phyloP scores from a whole-genome alignment of 2,888 invertebrate species.

The Lasioglossum pauxillum region DNA sequence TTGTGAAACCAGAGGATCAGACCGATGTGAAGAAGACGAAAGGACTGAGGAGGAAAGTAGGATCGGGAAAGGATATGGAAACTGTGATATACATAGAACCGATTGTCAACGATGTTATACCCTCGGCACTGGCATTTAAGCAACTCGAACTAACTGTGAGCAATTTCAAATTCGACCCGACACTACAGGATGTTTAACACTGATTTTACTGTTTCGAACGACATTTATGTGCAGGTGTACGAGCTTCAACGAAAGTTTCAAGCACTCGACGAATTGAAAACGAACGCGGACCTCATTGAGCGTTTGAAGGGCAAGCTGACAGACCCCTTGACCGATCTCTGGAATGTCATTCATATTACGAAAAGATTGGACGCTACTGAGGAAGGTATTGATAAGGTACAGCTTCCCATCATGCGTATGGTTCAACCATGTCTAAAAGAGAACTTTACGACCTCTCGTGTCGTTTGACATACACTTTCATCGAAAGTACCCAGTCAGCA shows the following conservation, averaged over 20 bases:
- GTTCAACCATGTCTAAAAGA: too few species aligned
- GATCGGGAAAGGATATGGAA: constrained; percentile 49
- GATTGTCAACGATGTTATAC: constrained; percentile 65
- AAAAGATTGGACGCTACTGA: constrained; percentile 89
- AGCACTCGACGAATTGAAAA: constrained; percentile 84
- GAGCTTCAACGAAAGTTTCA: constrained; percentile 82
- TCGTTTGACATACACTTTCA: too few species aligned
- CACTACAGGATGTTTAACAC: not conserved
- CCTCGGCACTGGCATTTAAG: constrained; percentile 72
- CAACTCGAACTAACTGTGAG: constrained; percentile 72
- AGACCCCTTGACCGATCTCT: constrained; percentile 87
- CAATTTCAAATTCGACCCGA: not conserved
- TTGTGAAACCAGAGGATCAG: not conserved
- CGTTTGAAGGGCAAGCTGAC: constrained; percentile 78
- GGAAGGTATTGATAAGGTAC: constrained; percentile 86
- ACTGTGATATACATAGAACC: constrained; percentile 75
- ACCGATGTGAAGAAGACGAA: constrained; percentile 42
- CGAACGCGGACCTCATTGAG: constrained; percentile 84
- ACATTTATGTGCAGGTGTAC: constrained; percentile 70
- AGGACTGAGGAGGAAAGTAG: constrained; percentile 63
- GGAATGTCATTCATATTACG: constrained; percentile 87
- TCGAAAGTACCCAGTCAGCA: too few species aligned
- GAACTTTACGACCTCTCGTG: too few species aligned
- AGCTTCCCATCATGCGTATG: not conserved
- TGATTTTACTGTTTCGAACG: not conserved